Conservation (phyloP, 2,113 vertebrate genomes). For the Mugil cephalus region DNA sequence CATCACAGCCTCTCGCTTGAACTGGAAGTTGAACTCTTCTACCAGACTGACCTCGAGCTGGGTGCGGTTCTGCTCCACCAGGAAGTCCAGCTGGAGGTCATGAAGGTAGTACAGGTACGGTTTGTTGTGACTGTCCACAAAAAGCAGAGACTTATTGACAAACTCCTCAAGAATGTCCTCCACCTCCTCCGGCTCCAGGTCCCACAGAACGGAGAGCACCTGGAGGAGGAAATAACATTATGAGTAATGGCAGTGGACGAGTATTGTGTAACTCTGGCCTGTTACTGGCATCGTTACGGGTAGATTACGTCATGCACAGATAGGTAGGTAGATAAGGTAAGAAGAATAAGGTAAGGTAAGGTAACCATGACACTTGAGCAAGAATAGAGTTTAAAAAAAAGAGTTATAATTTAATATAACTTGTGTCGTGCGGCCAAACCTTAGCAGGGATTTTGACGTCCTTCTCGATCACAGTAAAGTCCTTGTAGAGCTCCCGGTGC, state of each 20-base stretch:
- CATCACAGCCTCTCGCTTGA: too few relatives aligned
- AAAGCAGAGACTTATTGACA: constrained; percentile 95
- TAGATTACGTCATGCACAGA: not conserved
- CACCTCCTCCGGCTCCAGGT: constrained; percentile 92
- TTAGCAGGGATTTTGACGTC: constrained; percentile 95
- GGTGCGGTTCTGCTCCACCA: constrained; percentile 90
- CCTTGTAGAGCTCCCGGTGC: constrained; percentile 89
- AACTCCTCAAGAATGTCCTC: constrained; percentile 96
- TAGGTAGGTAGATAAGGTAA: too few relatives aligned
- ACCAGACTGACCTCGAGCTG: constrained; percentile 86
- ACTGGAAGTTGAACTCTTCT: too few relatives aligned
- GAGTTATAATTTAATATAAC: too few relatives aligned
- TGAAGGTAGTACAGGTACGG: constrained; percentile 95
- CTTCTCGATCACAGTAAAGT: constrained; percentile 92
- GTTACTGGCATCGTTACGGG: too few relatives aligned
- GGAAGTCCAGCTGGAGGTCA: constrained; percentile 96
- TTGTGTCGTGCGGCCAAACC: constrained; percentile 77
- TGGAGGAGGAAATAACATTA: constrained; percentile 52
- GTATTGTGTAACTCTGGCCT: too few relatives aligned
- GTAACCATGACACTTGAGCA: too few relatives aligned
- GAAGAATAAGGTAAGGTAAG: too few relatives aligned
- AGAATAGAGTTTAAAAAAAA: too few relatives aligned
- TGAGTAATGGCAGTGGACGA: too few relatives aligned
- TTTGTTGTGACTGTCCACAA: constrained; percentile 90
- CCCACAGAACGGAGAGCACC: constrained; percentile 95